phyloP scores from a whole-genome alignment of 2,888 invertebrate genomes.

The Rhingia campestris region DNA sequence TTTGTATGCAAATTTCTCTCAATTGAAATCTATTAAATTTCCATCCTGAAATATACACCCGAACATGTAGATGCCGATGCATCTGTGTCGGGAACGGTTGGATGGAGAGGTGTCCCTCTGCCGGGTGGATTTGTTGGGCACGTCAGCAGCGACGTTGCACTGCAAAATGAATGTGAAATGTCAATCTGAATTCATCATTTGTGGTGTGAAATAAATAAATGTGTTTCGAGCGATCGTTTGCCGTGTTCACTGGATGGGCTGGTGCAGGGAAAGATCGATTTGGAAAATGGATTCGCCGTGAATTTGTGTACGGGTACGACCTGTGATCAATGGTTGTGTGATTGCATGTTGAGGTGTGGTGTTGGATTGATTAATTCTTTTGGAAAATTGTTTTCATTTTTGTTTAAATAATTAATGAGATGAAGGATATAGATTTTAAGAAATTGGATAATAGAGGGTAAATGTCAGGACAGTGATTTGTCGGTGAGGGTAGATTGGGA shows the following conservation, averaged over 20 bases:
- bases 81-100: slow-evolving; percentile 9
- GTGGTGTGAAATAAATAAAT: slow-evolving; percentile 74
- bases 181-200: slow-evolving; percentile 74
- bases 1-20: slow-evolving; percentile 73
- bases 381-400: slow-evolving; percentile 37
- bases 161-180: slow-evolving; percentile 70
- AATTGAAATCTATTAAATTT: slow-evolving; percentile 70
- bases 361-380: slow-evolving; percentile 59
- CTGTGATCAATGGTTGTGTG: slow-evolving; percentile 53
- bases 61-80: neutral
- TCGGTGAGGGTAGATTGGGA: neutral
- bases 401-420: slow-evolving; percentile 28
- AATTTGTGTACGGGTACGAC: slow-evolving; percentile 35
- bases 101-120: slow-evolving; percentile 28
- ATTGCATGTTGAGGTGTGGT: slow-evolving; percentile 56
- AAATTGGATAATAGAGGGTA: neutral
- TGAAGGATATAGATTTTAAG: neutral
- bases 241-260: slow-evolving; percentile 8
- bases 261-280: slow-evolving; percentile 34
- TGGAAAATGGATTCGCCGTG: slow-evolving; percentile 14
- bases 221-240: slow-evolving; percentile 51
- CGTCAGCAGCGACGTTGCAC: slow-evolving; percentile 41
- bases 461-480: neutral
- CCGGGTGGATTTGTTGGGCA: slow-evolving; percentile 61
- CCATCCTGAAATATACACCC: slow-evolving; percentile 44